Conservation (phyloP, 2,888 invertebrate species). For the Hoplodrina ambigua region DNA sequence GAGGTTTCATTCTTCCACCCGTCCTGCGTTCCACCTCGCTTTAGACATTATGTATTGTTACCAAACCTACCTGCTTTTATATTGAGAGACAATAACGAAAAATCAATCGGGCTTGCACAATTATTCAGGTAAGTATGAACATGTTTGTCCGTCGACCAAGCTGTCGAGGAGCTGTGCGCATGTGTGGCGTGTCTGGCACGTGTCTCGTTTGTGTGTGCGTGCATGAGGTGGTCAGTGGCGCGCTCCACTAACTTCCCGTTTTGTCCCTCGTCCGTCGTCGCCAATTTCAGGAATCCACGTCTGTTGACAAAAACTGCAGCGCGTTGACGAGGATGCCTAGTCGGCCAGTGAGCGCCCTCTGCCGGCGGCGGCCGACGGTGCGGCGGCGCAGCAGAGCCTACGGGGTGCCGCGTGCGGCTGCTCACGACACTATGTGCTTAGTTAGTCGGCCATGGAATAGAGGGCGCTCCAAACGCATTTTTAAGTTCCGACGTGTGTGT, state of each 20-base stretch:
- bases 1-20: background rate
- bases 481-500: too few relatives aligned
- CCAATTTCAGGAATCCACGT: slow-evolving; percentile 28
- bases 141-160: background rate
- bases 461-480: slow-evolving; percentile 19
- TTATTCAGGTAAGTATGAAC: slow-evolving; percentile 14
- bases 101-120: slow-evolving; percentile 18
- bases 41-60: background rate
- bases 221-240: slow-evolving; percentile 15
- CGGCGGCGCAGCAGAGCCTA: background rate
- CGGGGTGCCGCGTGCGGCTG: background rate
- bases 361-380: background rate
- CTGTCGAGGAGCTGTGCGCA: background rate
- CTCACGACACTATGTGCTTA: background rate
- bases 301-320: slow-evolving; percentile 21
- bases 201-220: background rate
- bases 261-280: slow-evolving; percentile 7
- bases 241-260: slow-evolving; percentile 23
- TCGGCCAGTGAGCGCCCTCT: slow-evolving; percentile 4
- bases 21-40: background rate
- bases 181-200: background rate
- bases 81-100: slow-evolving; percentile 16
- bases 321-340: background rate
- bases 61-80: slow-evolving; percentile 1
- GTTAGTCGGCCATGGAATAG: slow-evolving; percentile 12